These are phyloP conservation scores for Salvelinus sp. DNA, from an alignment of 2,113 vertebrate species.

Conservation along the genomic window DNA sequence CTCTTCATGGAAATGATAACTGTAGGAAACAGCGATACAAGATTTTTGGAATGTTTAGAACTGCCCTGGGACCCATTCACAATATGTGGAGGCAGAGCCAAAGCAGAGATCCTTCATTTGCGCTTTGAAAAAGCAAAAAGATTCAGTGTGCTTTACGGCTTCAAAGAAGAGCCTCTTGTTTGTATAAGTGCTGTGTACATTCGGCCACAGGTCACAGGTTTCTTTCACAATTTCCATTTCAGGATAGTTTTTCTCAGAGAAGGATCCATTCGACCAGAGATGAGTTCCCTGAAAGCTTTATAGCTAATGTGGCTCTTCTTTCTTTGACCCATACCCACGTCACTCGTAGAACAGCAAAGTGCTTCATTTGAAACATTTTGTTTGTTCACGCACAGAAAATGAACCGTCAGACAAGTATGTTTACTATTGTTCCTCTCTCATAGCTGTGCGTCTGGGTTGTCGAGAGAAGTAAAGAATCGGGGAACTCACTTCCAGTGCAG, in stretches of 20 bases:
- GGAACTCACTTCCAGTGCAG: no score
- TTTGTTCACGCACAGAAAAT: no score
- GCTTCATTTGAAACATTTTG: no score
- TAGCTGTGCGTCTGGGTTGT: no score
- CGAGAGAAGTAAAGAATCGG: no score
- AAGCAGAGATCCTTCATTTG: slow-evolving; percentile 6
- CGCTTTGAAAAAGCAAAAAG: not conserved
- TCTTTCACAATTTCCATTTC: slow-evolving; percentile 6
- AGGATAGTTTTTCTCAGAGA: not conserved
- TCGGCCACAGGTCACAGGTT: slow-evolving; percentile 33
- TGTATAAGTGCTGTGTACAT: slow-evolving; percentile 51
- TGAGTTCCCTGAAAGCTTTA: no score
- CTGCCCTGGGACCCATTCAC: slow-evolving; percentile 54
- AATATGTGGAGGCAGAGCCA: slow-evolving; percentile 18
- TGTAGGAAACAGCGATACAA: slow-evolving; percentile 17
- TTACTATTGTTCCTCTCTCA: no score
- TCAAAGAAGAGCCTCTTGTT: slow-evolving; percentile 38
- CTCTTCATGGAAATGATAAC: slow-evolving; percentile 28
- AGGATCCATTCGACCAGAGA: not conserved
- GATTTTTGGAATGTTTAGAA: slow-evolving; percentile 49
- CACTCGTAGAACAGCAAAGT: no score
- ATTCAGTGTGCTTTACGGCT: not conserved
- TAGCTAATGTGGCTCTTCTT: no score
- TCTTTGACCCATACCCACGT: no score
- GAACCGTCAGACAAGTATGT: no score